A percentile compares a stretch with the other conserved stretches of the same genome.
Evolutionary conservation across 1,140 invertebrate genomes (phyloP).

Genomic region (Bombus terrestris): DNA sequence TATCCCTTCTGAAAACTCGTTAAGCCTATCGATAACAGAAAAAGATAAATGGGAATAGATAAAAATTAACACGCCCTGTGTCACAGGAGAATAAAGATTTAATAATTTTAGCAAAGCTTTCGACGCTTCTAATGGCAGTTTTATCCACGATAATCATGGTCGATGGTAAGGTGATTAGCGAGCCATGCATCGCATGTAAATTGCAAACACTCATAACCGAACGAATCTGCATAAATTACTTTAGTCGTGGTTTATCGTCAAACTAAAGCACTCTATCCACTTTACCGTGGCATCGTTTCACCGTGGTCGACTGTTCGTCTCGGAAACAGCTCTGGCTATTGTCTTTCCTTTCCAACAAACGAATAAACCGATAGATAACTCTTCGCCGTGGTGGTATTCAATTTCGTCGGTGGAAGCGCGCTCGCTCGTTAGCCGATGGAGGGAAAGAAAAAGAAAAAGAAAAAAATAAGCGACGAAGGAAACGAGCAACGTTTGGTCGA

Average conservation of each 20-base stretch:
- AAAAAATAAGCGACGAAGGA: not conserved
- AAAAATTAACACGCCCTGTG: not conserved
- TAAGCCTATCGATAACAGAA: too few species aligned
- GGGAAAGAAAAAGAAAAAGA: not conserved
- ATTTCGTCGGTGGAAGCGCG: slow-evolving; percentile 7
- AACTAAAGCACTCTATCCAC: not conserved
- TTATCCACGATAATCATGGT: not conserved
- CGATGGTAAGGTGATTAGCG: not conserved
- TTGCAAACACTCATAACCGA: not conserved
- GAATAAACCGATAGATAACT: slow-evolving; percentile 19
- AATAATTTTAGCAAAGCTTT: not conserved
- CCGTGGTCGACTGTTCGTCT: not conserved
- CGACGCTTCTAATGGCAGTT: not conserved
- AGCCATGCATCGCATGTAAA: not conserved
- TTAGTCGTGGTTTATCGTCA: too few species aligned
- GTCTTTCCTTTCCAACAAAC: not conserved
- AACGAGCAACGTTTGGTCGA: slow-evolving; percentile 4
- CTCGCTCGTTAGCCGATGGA: slow-evolving; percentile 2
- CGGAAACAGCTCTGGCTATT: not conserved
- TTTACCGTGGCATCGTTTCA: not conserved
- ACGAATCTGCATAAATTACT: not conserved
- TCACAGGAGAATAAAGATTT: not conserved
- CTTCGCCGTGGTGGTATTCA: not conserved
- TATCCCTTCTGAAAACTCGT: too few species aligned
- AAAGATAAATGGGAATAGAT: not conserved